Conservation (phyloP, 2,888 invertebrate species). For the Leucoptera coffeella region DNA sequence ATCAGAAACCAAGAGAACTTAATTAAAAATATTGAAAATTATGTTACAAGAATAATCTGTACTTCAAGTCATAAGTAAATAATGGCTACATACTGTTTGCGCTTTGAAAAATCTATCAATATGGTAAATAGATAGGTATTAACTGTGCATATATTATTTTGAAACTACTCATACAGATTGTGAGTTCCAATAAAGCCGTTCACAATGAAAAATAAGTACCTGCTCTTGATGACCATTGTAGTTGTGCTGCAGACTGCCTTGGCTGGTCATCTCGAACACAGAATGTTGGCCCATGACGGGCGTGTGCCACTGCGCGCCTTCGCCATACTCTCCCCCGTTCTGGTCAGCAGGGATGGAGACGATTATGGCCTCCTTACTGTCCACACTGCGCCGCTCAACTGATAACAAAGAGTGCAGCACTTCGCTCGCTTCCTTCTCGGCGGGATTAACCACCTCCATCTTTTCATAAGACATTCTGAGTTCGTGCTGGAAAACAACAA, state of each 20-base stretch:
- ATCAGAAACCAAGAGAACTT: too few species aligned
- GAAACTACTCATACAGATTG: too few species aligned
- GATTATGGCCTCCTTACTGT: conserved; percentile 47
- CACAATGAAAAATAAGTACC: too few species aligned
- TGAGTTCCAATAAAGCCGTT: too few species aligned
- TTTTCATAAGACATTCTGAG: conserved; percentile 42
- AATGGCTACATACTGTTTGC: too few species aligned
- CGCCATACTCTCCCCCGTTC: conserved; percentile 42
- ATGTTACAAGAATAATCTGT: too few species aligned
- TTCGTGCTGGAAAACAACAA: conserved; percentile 15
- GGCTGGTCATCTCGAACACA: conserved; percentile 34
- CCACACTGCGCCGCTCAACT: conserved; percentile 60
- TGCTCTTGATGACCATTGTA: conserved; percentile 47
- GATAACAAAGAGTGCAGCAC: conserved; percentile 61
- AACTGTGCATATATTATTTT: too few species aligned
- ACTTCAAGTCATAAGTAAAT: too few species aligned
- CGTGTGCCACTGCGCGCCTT: conserved; percentile 59
- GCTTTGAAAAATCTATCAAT: too few species aligned
- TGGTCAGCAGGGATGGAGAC: conserved; percentile 39
- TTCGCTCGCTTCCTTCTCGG: conserved; percentile 67
- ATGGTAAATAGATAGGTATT: too few species aligned
- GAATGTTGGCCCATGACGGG: conserved; percentile 54
- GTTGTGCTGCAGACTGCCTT: conserved; percentile 35
- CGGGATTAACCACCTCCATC: conserved; percentile 60
- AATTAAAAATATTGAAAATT: too few species aligned